A percentile compares a stretch with the other conserved stretches of the same genome.
These are phyloP conservation scores for Mystacornis crossleyi DNA, from an alignment of 2,113 vertebrate genomes.

Conservation along the genomic window DNA sequence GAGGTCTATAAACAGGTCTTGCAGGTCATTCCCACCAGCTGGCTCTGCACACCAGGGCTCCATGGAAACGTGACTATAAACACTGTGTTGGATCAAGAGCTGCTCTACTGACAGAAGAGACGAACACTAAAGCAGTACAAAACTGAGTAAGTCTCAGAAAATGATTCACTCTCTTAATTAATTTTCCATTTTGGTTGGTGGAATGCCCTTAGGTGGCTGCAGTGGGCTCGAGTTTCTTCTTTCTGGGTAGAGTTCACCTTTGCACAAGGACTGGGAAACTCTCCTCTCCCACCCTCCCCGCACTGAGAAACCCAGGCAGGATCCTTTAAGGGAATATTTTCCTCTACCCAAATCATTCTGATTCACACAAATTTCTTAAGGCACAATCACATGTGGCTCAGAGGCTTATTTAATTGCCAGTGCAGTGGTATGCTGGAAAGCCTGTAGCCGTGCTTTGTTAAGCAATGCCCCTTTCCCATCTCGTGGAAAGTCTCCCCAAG, in stretches of 20 bases:
- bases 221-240: constrained; percentile 39
- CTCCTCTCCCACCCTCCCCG: background rate
- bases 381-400: constrained; percentile 37
- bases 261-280: constrained; percentile 36
- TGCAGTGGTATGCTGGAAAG: background rate
- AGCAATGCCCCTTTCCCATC: constrained; percentile 1
- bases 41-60: constrained; percentile 13
- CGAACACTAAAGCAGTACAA: background rate
- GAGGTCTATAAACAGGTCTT: constrained; percentile 68
- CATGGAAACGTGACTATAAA: constrained; percentile 57
- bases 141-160: constrained; percentile 48
- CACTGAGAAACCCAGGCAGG: background rate
- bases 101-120: constrained; percentile 51
- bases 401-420: constrained; percentile 36
- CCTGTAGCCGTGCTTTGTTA: background rate
- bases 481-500: background rate
- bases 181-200: constrained; percentile 64
- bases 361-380: constrained; percentile 48
- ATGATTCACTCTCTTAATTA: constrained; percentile 67
- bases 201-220: constrained; percentile 64
- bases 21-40: constrained; percentile 46
- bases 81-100: constrained; percentile 26
- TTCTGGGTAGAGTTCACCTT: constrained; percentile 63
- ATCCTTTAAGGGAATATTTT: constrained; percentile 43
- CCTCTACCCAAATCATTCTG: constrained; percentile 30